phyloP scores from a whole-genome alignment of 2,797 vertebrate genomes.

The Coranthus polyacanthus region DNA sequence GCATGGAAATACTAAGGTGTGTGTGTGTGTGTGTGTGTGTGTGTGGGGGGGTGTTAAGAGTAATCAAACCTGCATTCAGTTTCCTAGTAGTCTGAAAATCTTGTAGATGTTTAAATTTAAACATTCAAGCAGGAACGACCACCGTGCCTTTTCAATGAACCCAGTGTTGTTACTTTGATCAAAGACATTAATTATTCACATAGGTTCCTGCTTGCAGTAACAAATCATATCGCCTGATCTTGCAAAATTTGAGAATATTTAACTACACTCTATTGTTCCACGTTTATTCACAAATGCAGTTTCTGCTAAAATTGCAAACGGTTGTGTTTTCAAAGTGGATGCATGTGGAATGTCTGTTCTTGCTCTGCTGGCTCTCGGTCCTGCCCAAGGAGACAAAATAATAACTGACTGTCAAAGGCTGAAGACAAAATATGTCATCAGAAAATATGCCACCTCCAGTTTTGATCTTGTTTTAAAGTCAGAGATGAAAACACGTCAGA shows the following conservation, averaged over 20 bases:
- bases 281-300: constrained; percentile 53
- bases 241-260: constrained; percentile 57
- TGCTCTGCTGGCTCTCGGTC: constrained; percentile 34
- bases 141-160: constrained; percentile 35
- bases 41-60: constrained; percentile 40
- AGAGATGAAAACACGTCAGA: not conserved
- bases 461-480: not conserved
- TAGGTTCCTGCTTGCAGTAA: constrained; percentile 35
- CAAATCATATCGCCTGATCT: constrained; percentile 48
- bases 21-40: no score
- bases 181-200: constrained; percentile 66
- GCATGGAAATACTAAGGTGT: constrained; percentile 34
- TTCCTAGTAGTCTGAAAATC: constrained; percentile 26
- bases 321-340: constrained; percentile 24
- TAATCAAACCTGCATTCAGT: constrained; percentile 38
- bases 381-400: constrained; percentile 48
- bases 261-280: constrained; percentile 51
- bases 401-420: constrained; percentile 41
- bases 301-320: constrained; percentile 52
- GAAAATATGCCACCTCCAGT: not conserved
- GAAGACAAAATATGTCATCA: not conserved
- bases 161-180: constrained; percentile 30
- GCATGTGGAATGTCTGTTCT: constrained; percentile 19
- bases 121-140: constrained; percentile 1
- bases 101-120: constrained; percentile 8